Base-by-base conservation (phyloP, 2,797 vertebrate genomes). In the Gymnothorax javanicus region DNA sequence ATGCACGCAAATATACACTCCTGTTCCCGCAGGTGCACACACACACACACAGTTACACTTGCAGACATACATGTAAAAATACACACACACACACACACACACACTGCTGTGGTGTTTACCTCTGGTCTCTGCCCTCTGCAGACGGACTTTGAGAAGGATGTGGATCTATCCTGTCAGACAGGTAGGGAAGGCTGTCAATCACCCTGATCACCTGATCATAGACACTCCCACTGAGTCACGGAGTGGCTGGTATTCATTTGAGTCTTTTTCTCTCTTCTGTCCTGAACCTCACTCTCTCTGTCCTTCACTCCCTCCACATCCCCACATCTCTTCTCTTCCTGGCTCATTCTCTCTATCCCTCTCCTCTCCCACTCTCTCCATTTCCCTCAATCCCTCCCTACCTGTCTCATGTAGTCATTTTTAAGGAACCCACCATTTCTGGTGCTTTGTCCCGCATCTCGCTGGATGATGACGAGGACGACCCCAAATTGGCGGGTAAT, bases 121-220 rank as follows among this genome's bases (percentile, higher is more conserved):
- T 27, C 23, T 71, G 7, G 33, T 83, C 92, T 89, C 89, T 91
- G 88, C 92, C 64, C 93, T 94, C 90, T 95, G 94, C 96, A 99
- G 98, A 97, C 98, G 94, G 98, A 99, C 94, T 99, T 99, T 96
- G 98, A 99, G 96, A 99, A 99, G 95, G 98, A 99, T 27, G 98
- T 99, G 93, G 98, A 99, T 95, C 94, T 99, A 95, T 98, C 98
- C 23, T 99, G 98, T 95, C 98, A 99, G 95, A 99, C 98, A 95
- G 98, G 98, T 98, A 94, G 97, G 97, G 90, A 9, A 4, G 62
- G 4, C 62, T 23, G 62, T 64, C 62, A 64, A n/a, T 64, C 62
- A 64, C n/a, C 20, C 20, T 7, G 7, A 64, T 64, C 62, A 64
- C 62, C 62, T 64, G 62, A 64, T 64, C 62, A 23, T 17, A 60